Conservation (phyloP, 2,888 invertebrate genomes). For the Crossocerus cetratus region DNA sequence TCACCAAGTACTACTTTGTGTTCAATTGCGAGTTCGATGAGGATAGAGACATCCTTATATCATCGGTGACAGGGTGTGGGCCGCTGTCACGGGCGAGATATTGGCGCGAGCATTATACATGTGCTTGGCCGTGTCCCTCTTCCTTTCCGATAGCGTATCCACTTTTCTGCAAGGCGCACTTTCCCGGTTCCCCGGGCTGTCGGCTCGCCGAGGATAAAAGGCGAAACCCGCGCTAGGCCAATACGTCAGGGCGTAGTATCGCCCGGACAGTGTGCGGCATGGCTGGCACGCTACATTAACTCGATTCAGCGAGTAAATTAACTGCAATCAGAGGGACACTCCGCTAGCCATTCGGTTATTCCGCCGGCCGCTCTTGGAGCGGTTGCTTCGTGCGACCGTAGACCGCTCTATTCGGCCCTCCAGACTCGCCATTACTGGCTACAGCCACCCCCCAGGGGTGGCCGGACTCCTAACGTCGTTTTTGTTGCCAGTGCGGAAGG, state of each 20-base stretch:
- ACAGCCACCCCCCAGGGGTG: conserved; percentile 3
- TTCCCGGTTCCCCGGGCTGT: not conserved
- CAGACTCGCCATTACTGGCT: conserved; percentile 54
- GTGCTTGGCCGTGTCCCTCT: not conserved
- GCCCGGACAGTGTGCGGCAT: conserved; percentile 54
- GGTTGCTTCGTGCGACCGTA: conserved; percentile 42
- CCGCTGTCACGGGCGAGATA: conserved; percentile 45
- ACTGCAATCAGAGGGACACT: conserved; percentile 74
- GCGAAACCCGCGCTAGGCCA: conserved; percentile 31
- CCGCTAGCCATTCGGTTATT: conserved; percentile 68
- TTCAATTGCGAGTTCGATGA: conserved; percentile 24
- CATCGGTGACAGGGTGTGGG: conserved; percentile 52
- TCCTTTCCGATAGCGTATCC: not conserved
- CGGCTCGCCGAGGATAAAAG: conserved; percentile 10
- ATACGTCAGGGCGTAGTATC: conserved; percentile 44
- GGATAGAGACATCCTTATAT: conserved; percentile 37
- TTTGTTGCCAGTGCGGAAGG: conserved; percentile 53
- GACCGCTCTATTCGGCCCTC: conserved; percentile 54
- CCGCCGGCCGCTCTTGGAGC: conserved; percentile 56
- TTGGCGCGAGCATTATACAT: conserved; percentile 50
- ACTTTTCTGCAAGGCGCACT: too few species aligned
- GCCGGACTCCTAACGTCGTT: conserved; percentile 65
- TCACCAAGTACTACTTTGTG: conserved; percentile 21
- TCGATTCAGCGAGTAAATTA: conserved; percentile 76
- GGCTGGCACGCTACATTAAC: conserved; percentile 75